A percentile compares a stretch with the other conserved stretches of the same genome.
These are phyloP conservation scores for Psophia crepitans DNA, from an alignment of 2,113 vertebrate genomes.

Conservation along the genomic window DNA sequence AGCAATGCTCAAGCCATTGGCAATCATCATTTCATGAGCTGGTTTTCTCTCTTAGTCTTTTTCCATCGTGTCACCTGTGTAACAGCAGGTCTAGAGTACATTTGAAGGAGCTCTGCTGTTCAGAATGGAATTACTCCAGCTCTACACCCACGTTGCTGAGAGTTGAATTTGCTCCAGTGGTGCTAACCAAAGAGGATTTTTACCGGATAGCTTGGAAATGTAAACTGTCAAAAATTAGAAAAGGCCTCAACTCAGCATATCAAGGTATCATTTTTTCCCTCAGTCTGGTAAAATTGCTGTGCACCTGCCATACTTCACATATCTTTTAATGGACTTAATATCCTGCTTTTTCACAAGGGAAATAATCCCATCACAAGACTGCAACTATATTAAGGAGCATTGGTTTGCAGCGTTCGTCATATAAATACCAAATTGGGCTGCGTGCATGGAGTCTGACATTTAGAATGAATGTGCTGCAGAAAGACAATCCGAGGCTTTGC, in stretches of 20 bases:
- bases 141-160: conserved; percentile 11
- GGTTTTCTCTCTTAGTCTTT: not conserved
- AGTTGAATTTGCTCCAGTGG: conserved; percentile 41
- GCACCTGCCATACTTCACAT: conserved; percentile 18
- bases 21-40: not conserved
- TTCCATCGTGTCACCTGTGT: not conserved
- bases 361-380: conserved; percentile 48
- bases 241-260: conserved; percentile 21
- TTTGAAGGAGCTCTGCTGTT: not conserved
- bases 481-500: not conserved
- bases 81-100: not conserved
- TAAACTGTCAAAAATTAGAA: conserved; percentile 47
- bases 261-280: conserved; percentile 5
- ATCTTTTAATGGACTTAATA: conserved; percentile 57
- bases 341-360: conserved; percentile 45
- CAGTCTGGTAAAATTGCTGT: conserved; percentile 7
- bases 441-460: not conserved
- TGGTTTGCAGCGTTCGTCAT: not conserved
- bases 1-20: not conserved
- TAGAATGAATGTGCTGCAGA: conserved; percentile 45
- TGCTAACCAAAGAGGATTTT: conserved; percentile 22
- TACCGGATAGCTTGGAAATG: conserved; percentile 13
- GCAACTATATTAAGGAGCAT: conserved; percentile 38
- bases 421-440: conserved; percentile 34
- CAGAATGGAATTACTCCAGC: conserved; percentile 32